These are phyloP conservation scores for Drosophila azteca DNA, from an alignment of 1,140 invertebrate genomes.

Conservation along the genomic window DNA sequence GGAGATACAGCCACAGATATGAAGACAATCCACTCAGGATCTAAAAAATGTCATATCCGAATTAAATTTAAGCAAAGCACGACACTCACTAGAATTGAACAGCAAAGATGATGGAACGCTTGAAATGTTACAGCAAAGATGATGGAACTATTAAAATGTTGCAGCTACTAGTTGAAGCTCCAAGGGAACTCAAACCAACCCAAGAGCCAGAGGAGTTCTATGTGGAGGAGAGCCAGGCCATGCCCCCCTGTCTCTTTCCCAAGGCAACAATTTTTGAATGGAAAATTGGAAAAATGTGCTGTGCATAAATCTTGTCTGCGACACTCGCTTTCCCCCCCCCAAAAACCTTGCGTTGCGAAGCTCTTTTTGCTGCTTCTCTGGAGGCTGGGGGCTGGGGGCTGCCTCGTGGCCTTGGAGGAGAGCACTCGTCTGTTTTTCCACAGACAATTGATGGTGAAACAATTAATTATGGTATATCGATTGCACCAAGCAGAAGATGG, in stretches of 20 bases:
- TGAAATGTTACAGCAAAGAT: too few relatives aligned
- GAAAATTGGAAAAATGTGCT: slow-evolving; percentile 43
- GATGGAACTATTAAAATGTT: too few relatives aligned
- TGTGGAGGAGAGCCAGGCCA: background rate
- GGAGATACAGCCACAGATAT: too few relatives aligned
- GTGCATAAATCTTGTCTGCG: slow-evolving; percentile 56
- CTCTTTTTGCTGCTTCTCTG: slow-evolving; percentile 11
- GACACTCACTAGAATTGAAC: too few relatives aligned
- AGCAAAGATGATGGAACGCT: too few relatives aligned
- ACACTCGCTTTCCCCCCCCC: slow-evolving; percentile 11
- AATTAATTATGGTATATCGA: slow-evolving; percentile 49
- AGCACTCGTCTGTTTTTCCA: slow-evolving; percentile 21
- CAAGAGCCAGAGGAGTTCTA: too few relatives aligned
- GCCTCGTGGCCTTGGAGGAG: background rate
- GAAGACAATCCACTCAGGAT: too few relatives aligned
- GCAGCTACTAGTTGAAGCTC: too few relatives aligned
- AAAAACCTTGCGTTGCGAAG: slow-evolving; percentile 9
- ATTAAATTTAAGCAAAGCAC: too few relatives aligned
- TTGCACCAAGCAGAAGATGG: background rate
- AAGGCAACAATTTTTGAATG: slow-evolving; percentile 11
- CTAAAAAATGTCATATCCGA: too few relatives aligned
- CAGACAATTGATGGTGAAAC: slow-evolving; percentile 35
- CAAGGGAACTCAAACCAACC: too few relatives aligned
- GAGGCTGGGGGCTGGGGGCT: background rate
- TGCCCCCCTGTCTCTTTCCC: background rate